Conservation (phyloP, 2,113 vertebrate species). For the Eurypyga helias region DNA sequence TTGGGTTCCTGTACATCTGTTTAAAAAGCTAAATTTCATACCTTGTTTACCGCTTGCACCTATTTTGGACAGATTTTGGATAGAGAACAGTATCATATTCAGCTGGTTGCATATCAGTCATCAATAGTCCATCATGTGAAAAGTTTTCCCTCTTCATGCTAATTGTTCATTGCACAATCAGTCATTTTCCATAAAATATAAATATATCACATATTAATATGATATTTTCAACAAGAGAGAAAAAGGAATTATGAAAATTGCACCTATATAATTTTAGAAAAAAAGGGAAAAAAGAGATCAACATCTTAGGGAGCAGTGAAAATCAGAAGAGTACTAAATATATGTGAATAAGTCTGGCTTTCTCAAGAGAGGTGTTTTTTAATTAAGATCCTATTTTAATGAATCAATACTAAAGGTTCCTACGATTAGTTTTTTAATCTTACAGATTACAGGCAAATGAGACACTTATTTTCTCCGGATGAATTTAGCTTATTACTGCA, state of each 20-base stretch:
- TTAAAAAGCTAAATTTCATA: background rate
- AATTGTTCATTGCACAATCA: background rate
- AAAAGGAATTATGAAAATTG: background rate
- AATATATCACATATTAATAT: background rate
- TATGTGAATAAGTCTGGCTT: background rate
- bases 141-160: background rate
- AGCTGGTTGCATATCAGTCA: background rate
- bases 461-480: background rate
- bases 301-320: background rate
- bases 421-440: background rate
- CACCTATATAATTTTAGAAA: background rate
- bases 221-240: background rate
- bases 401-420: background rate
- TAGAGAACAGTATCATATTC: background rate
- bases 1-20: background rate
- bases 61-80: too few species aligned
- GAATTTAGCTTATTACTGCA: background rate
- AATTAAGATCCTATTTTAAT: slow-evolving; percentile 1
- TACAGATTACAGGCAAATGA: background rate
- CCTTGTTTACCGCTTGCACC: background rate
- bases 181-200: background rate
- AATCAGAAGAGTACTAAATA: background rate
- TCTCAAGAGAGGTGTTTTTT: background rate
- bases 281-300: background rate
- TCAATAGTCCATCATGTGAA: background rate